Evolutionary conservation across 2,888 invertebrate species (phyloP), one percentile per base, ranked within the genome.

Genomic region (Cheilosia vernalis): DNA sequence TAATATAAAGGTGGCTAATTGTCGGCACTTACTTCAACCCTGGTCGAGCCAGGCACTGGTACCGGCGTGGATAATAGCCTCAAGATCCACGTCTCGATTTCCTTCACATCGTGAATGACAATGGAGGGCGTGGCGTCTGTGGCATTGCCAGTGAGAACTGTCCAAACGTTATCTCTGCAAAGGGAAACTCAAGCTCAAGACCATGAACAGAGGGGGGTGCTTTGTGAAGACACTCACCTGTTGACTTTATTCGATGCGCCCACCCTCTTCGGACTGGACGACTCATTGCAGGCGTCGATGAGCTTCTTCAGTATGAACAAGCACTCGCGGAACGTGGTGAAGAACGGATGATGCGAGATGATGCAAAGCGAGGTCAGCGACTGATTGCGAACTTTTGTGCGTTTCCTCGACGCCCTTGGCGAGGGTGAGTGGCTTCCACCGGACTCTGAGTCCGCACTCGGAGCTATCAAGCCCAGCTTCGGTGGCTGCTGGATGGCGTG

Each of bases 41-140:
- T 95, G 13, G 99, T 99, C 93, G 98, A 98, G 74, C 98, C 98
- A 42, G 99, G 99, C 79, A 99, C 98, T 5, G 99, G 99, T 66
- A 99, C 99, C 3, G 99, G 99, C 74, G 99, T 97, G 88, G 98
- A 99, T 55, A 99, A 94, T 49, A 99, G 93, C 82, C 98, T 95
- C 81, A 99, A 93, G 89, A 99, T 99, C 99, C 99, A 99, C 7
- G 98, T 99, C 93, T 99, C 99, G 87, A 99, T 98, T 93, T 99
- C 99, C 88, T 97, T 95, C 49, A 99, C 98, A 92, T 99, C 99
- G 92, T 98, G 98, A 88, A 98, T 94, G 17, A 99, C 97, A 87
- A 97, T 96, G 0, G 97, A 96, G 2, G 97, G 96, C 19, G 96
- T 95, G 78, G 95, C 95, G 87, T 97, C 97, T 89, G 95, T 94